These are phyloP conservation scores for Orius insidiosus DNA, from an alignment of 1,140 invertebrate species.

Conservation along the genomic window DNA sequence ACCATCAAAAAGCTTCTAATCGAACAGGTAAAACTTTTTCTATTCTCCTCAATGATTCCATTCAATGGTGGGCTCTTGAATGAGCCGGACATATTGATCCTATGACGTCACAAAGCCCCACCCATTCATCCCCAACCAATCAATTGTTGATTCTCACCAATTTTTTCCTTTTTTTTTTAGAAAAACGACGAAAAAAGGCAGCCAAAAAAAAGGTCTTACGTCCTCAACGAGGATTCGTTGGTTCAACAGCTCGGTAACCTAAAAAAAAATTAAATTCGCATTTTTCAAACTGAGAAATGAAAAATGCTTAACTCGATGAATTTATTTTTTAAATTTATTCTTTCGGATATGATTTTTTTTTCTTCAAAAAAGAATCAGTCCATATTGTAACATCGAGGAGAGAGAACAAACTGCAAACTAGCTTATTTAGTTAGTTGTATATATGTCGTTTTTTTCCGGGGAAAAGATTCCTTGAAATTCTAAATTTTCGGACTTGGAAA, in stretches of 20 bases:
- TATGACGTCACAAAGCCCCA: background rate
- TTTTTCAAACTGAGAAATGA: background rate
- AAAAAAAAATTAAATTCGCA: slow-evolving; percentile 14
- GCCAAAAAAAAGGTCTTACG: slow-evolving; percentile 18
- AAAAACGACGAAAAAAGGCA: slow-evolving; percentile 8
- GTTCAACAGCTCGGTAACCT: slow-evolving; percentile 17
- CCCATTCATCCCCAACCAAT: too few species aligned
- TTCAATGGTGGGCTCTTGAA: background rate
- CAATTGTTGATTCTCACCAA: too few species aligned
- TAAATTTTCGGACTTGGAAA: too few species aligned
- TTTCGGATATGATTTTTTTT: background rate
- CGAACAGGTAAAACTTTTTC: slow-evolving; percentile 10
- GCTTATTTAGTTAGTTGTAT: slow-evolving; percentile 8
- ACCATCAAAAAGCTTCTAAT: slow-evolving; percentile 33
- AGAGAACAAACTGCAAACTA: slow-evolving; percentile 11
- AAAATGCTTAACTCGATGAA: background rate
- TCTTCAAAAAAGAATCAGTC: background rate
- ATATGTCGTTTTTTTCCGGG: too few species aligned
- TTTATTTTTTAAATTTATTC: background rate
- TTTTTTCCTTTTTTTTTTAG: slow-evolving; percentile 2
- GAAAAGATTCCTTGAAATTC: too few species aligned
- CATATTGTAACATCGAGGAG: slow-evolving; percentile 9
- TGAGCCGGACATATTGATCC: background rate
- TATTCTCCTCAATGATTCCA: background rate
- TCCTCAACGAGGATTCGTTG: slow-evolving; percentile 17